phyloP scores from a whole-genome alignment of 1,140 invertebrate species.

The Laupala kohalensis region DNA sequence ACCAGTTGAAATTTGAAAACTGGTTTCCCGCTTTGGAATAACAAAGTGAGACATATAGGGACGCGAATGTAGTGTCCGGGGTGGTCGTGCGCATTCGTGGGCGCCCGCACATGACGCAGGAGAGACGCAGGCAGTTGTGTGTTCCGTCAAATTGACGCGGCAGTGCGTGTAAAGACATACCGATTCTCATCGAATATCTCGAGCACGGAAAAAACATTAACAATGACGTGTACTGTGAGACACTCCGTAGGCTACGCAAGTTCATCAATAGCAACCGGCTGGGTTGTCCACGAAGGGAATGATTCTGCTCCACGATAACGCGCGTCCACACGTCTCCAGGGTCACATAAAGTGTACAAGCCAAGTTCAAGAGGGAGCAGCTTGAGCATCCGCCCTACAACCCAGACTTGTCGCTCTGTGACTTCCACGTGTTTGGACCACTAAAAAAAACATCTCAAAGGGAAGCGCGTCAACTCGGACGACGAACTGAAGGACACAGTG shows the following conservation, averaged over 20 bases:
- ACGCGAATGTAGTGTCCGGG: background rate
- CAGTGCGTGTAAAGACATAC: no score
- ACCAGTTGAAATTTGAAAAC: background rate
- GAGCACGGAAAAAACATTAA: slow-evolving; percentile 6
- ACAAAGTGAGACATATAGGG: background rate
- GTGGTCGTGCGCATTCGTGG: no score
- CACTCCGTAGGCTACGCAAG: background rate
- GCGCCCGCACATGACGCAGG: no score
- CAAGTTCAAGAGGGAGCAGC: no score
- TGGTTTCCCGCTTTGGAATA: background rate
- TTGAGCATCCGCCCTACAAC: no score
- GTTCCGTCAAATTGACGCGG: no score
- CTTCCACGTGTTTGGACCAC: no score
- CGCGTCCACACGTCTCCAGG: no score
- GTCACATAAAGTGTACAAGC: no score
- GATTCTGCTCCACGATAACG: no score
- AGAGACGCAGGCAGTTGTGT: no score
- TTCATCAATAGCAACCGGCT: slow-evolving; percentile 1
- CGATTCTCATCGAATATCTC: slow-evolving; percentile 1
- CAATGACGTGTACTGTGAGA: slow-evolving; percentile 9
- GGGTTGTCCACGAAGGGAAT: background rate
- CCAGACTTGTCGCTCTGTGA: no score
- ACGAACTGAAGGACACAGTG: slow-evolving; percentile 8
- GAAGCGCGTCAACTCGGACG: slow-evolving; percentile 5
- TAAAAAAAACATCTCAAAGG: slow-evolving; percentile 1